Evolutionary conservation across 2,797 vertebrate species (phyloP).

Genomic region (Lutjanus argentimaculatus): DNA sequence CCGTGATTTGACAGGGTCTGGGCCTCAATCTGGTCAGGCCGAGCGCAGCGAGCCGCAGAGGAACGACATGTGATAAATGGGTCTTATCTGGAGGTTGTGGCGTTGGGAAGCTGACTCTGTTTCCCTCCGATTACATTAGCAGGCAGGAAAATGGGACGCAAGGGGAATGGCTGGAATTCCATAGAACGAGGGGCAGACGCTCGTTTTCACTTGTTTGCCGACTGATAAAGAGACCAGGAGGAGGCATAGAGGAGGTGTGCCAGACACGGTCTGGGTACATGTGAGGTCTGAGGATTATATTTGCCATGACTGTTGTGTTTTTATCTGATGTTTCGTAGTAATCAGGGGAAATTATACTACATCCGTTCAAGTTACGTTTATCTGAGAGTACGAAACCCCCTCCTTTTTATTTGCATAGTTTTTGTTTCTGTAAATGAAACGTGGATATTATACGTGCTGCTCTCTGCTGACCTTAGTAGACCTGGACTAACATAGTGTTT

Average conservation of each 20-base stretch:
- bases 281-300: slow-evolving; percentile 28
- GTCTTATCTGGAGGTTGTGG: slow-evolving; percentile 85
- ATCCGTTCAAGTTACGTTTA: slow-evolving; percentile 10
- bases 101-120: slow-evolving; percentile 83
- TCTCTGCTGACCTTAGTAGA: slow-evolving; percentile 69
- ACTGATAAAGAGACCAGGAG: slow-evolving; percentile 75
- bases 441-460: slow-evolving; percentile 50
- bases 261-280: slow-evolving; percentile 30
- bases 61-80: slow-evolving; percentile 86
- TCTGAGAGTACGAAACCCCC: not conserved
- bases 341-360: not conserved
- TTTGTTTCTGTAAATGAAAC: slow-evolving; percentile 30
- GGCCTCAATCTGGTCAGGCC: slow-evolving; percentile 71
- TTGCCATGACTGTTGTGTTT: slow-evolving; percentile 31
- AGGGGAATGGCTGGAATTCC: slow-evolving; percentile 82
- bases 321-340: slow-evolving; percentile 24
- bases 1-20: slow-evolving; percentile 75
- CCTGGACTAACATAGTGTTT: slow-evolving; percentile 66
- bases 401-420: not conserved
- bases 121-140: slow-evolving; percentile 86
- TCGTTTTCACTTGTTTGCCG: slow-evolving; percentile 78
- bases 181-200: slow-evolving; percentile 71
- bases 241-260: slow-evolving; percentile 36
- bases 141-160: slow-evolving; percentile 86
- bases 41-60: slow-evolving; percentile 68